Conservation (phyloP, 2,797 vertebrate genomes). For the Anguilla pacifica region DNA sequence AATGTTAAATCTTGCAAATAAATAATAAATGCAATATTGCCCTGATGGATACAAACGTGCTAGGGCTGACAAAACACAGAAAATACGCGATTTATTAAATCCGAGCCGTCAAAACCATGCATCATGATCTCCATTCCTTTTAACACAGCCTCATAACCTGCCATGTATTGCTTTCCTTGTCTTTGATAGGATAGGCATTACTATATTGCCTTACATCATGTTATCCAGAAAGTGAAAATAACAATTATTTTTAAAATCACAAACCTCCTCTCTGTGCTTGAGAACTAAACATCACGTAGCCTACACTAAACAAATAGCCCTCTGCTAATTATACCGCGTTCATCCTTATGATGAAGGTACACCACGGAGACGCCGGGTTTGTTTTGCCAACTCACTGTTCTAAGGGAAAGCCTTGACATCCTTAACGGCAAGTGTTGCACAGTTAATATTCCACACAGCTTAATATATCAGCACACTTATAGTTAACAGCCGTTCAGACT, state of each 20-base stretch:
- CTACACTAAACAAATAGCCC: neutral
- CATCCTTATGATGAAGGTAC: neutral
- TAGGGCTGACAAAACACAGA: neutral
- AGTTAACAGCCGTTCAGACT: constrained; percentile 13
- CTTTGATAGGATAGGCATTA: too few relatives aligned
- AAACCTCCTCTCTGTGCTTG: constrained; percentile 35
- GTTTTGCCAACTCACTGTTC: neutral
- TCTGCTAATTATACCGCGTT: constrained; percentile 8
- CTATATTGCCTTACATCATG: too few relatives aligned
- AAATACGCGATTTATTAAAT: neutral
- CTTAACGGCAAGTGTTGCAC: constrained; percentile 21
- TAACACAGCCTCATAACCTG: neutral
- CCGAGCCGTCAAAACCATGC: neutral
- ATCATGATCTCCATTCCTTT: neutral
- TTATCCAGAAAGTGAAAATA: too few relatives aligned
- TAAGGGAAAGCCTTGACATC: neutral
- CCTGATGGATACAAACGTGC: neutral
- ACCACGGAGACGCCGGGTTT: neutral
- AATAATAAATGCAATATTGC: neutral
- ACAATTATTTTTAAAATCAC: neutral
- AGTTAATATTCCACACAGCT: constrained; percentile 62
- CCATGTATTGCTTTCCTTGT: too few relatives aligned
- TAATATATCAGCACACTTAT: constrained; percentile 44
- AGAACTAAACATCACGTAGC: neutral
- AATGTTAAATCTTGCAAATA: too few relatives aligned